Evolutionary conservation across 2,888 invertebrate genomes (phyloP).

Genomic region (Odontocolon sp.): DNA sequence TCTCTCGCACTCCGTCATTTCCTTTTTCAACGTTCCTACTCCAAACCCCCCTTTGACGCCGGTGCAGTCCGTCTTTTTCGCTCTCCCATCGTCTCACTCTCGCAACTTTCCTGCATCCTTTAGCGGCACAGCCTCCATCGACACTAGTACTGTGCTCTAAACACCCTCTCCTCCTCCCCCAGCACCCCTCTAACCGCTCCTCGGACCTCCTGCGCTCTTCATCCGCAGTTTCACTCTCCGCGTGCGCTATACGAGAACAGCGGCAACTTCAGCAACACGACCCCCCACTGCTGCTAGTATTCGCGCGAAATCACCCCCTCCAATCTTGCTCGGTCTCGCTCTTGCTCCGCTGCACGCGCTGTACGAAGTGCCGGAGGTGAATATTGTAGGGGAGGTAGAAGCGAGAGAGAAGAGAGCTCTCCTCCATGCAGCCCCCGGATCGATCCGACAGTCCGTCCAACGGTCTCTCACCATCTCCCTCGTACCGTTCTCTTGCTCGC

Average conservation of each 20-base stretch:
- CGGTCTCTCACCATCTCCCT: conserved; percentile 41
- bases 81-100: neutral
- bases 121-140: neutral
- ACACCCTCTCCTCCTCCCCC: neutral
- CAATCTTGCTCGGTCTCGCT: neutral
- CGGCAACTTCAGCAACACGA: neutral
- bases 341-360: conserved; percentile 4
- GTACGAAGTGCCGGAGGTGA: conserved; percentile 46
- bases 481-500: conserved; percentile 24
- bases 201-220: too few species aligned
- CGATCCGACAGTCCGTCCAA: conserved; percentile 55
- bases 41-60: neutral
- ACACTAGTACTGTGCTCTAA: conserved; percentile 25
- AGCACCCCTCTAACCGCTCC: too few species aligned
- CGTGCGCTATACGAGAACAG: conserved; percentile 8
- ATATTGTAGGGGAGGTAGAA: conserved; percentile 29
- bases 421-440: conserved; percentile 45
- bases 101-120: neutral
- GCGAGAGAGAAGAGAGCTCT: conserved; percentile 24
- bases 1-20: neutral
- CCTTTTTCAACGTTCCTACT: neutral
- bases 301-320: conserved; percentile 47
- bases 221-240: conserved; percentile 10
- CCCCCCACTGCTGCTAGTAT: conserved; percentile 7
- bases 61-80: neutral